These are phyloP conservation scores for Metridium senile DNA, from an alignment of 92 coral and sea anemone species.

Conservation along the genomic window DNA sequence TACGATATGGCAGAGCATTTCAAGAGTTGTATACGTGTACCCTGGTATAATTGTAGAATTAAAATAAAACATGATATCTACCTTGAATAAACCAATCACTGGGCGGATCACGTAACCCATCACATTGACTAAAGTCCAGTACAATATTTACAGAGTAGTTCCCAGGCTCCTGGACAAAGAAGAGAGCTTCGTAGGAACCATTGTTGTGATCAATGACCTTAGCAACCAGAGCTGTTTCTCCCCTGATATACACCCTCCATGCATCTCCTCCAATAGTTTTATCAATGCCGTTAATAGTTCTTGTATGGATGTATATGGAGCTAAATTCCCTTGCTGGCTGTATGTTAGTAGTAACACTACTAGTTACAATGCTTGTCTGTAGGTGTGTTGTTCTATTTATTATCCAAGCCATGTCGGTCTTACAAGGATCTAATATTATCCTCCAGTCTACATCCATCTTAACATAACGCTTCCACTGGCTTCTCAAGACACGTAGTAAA, in stretches of 20 bases:
- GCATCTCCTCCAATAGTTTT: conserved; percentile 76
- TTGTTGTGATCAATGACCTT: conserved; percentile 67
- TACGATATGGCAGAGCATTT: no score
- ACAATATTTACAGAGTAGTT: conserved; percentile 34
- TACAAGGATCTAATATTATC: conserved; percentile 57
- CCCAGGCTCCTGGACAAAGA: conserved; percentile 73
- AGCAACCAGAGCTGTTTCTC: conserved; percentile 63
- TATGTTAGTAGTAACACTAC: conserved; percentile 53
- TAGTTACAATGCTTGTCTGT: conserved; percentile 29
- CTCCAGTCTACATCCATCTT: conserved; percentile 74
- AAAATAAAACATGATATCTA: no score
- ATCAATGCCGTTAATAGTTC: conserved; percentile 51
- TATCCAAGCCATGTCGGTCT: conserved; percentile 60
- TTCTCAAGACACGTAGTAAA: conserved; percentile 39
- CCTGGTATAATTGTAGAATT: no score
- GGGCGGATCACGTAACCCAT: conserved; percentile 80
- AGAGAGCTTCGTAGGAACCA: conserved; percentile 74
- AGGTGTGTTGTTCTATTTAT: neutral
- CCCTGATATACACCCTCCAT: conserved; percentile 68
- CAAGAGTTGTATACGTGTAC: no score
- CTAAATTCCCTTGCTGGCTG: conserved; percentile 80
- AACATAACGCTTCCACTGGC: conserved; percentile 69
- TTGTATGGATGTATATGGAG: conserved; percentile 65
- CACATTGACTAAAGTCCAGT: conserved; percentile 79
- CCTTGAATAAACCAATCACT: conserved; percentile 72